Evolutionary conservation across 2,113 vertebrate species (phyloP), one percentile per base, ranked within the genome.

Genomic region (Erythrolamprus reginae): DNA sequence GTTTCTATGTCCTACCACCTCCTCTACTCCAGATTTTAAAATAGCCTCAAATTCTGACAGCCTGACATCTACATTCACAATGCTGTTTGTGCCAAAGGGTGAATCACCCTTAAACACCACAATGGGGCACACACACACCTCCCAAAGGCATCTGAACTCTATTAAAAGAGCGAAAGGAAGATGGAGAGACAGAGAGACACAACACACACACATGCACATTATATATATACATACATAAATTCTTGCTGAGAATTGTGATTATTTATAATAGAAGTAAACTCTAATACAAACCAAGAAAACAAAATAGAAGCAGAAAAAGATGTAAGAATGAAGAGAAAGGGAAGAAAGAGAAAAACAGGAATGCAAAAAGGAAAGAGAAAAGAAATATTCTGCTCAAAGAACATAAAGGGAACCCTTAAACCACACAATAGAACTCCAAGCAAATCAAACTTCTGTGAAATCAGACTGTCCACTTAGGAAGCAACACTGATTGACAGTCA

Each of bases 71-170:
- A 0, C 19, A 28, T 56, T 7, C 58, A 65, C 82, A 87, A 58
- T 19, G 28, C 1, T 15, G 6, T 0, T 17, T 89, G 61, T 91
- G 95, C 94, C 95, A 95, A 94, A 58, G 86, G 92, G 0, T 50
- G 50, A 50, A 50, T 50, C 10, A 50, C 10, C 10, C 50, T 1
- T n/a, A 3, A 85, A 17, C 92, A 89, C 90, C 0, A 93, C 93
- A 94, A 12, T 38, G 56, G 94, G 91, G 70, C 38, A 92, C 93
- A 93, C 93, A 93, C 93, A 93, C 93, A 94, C 92, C 9, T 86
- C 85, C 91, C 91, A 90, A 90, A 82, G 52, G 47, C 93, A 24
- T 47, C 45, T 10, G 0, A 45, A 84, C 28, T 88, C 84, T n/a
- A 61, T 28, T 28, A 28, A 61, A 13, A 13, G 26, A 61, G 58